Percentiles rank a stretch among this genome's conserved stretches.
Evolutionary conservation across 2,888 invertebrate genomes (phyloP).

Genomic region (Drosophila macrothrix): DNA sequence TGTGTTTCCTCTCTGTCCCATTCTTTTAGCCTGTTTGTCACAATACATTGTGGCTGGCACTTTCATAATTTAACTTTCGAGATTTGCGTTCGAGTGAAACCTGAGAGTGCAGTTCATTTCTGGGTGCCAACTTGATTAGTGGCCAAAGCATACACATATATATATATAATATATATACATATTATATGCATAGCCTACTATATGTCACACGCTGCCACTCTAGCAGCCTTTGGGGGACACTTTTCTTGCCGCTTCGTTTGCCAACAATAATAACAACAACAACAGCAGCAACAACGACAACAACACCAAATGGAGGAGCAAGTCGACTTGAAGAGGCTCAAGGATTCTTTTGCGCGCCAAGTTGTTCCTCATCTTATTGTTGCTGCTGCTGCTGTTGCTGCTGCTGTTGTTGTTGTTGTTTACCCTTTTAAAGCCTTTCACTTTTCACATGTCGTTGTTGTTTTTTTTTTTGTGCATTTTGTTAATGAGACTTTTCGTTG

Average conservation of each 20-base stretch:
- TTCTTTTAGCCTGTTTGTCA: constrained; percentile 17
- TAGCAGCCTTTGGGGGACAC: constrained; percentile 29
- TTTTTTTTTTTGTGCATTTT: constrained; percentile 58
- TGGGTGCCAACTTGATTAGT: constrained; percentile 64
- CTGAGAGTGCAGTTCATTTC: constrained; percentile 57
- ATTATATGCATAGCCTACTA: background rate
- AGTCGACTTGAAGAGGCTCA: constrained; percentile 55
- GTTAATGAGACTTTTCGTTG: constrained; percentile 58
- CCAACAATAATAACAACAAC: constrained; percentile 25
- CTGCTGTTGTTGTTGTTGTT: constrained; percentile 29
- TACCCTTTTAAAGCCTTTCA: constrained; percentile 19
- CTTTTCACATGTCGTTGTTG: constrained; percentile 41
- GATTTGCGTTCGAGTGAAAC: constrained; percentile 38
- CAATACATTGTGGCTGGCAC: constrained; percentile 51
- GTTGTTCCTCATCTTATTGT: constrained; percentile 30
- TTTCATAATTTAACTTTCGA: constrained; percentile 74
- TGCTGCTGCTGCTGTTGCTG: constrained; percentile 23
- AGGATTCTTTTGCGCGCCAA: constrained; percentile 53
- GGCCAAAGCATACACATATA: constrained; percentile 28
- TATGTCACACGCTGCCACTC: background rate
- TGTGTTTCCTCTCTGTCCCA: background rate
- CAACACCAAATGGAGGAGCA: constrained; percentile 22
- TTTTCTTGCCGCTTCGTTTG: constrained; percentile 47
- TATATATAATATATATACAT: background rate
- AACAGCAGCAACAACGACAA: constrained; percentile 18